These are phyloP conservation scores for Parelbella ahira DNA, from an alignment of 2,888 invertebrate species.

Conservation along the genomic window DNA sequence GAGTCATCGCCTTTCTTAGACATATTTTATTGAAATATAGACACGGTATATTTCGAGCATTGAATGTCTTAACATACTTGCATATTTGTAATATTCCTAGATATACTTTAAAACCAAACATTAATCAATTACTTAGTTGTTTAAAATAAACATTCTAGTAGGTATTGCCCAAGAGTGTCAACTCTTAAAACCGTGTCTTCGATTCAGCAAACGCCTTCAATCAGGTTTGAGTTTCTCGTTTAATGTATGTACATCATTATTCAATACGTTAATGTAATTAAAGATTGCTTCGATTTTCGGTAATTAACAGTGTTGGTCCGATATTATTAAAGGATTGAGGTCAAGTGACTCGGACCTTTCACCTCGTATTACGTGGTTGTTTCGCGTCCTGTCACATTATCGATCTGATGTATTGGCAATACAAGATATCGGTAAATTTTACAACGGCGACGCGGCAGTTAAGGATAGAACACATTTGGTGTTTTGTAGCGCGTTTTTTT, in stretches of 20 bases:
- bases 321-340: conserved; percentile 40
- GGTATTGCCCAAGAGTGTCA: conserved; percentile 1
- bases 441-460: too few relatives aligned
- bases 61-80: too few relatives aligned
- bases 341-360: conserved; percentile 39
- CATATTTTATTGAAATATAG: too few relatives aligned
- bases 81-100: too few relatives aligned
- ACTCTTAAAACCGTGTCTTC: neutral
- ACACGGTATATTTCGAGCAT: too few relatives aligned
- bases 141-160: too few relatives aligned
- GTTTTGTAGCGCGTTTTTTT: too few relatives aligned
- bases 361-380: conserved; percentile 36
- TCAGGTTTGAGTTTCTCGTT: conserved; percentile 15
- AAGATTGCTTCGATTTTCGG: conserved; percentile 36
- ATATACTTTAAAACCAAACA: too few relatives aligned
- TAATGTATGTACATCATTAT: conserved; percentile 26
- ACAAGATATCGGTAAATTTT: conserved; percentile 13
- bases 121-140: too few relatives aligned
- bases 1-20: too few relatives aligned
- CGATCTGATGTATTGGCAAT: conserved; percentile 25
- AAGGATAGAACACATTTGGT: too few relatives aligned
- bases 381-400: conserved; percentile 32
- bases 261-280: conserved; percentile 34
- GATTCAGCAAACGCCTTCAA: conserved; percentile 13
- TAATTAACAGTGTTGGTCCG: conserved; percentile 32